Evolutionary conservation across 2,797 vertebrate species (phyloP), one percentile per base, ranked within the genome.

Genomic region (Synanceia verrucosa): DNA sequence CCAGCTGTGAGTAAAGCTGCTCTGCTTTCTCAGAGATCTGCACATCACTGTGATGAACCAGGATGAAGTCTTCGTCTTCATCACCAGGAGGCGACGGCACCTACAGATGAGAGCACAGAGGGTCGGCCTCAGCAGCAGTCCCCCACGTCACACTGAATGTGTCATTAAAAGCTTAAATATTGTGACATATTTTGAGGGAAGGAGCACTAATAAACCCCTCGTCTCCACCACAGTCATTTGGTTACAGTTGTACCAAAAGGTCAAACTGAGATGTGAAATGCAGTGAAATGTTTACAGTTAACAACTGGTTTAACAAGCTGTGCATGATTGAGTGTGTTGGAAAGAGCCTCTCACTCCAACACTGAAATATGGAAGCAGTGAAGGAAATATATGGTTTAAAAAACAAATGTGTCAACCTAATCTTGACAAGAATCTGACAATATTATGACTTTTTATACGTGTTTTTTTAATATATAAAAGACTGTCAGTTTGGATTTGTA

Each of bases 41-140:
- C 57, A 97, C 88, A 12, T 99, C 98, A n/a, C 95, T 95, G 60
- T 97, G 97, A 85, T 97, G 95, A 61, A 99, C 94, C 74, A 99
- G 89, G 85, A 99, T 97, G 88, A 99, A 99, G 87, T 96, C 97
- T 4, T 95, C 94, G 0, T 98, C 97, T 59, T 95, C 94, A 6
- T 98, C 97, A 80, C 96, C 96, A 55, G 95, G 96, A 37, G 95
- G 96, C 56, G 97, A 96, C 34, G 97, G 96, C 48, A 98, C 90
- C 98, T 99, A 70, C 18, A 41, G 62, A 33, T 92, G 2, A 70
- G 8, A 44, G 33, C 26, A 70, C 23, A 73, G 19, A 16, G 7
- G 1, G 9, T 62, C 33, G 14, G 24, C 6, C 16, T 1, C 34
- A 28, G 23, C 1, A 8, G 11, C 29, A 14, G 12, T 37, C 21